Conservation (phyloP, 2,888 invertebrate species). For the Stramonita haemastoma region DNA sequence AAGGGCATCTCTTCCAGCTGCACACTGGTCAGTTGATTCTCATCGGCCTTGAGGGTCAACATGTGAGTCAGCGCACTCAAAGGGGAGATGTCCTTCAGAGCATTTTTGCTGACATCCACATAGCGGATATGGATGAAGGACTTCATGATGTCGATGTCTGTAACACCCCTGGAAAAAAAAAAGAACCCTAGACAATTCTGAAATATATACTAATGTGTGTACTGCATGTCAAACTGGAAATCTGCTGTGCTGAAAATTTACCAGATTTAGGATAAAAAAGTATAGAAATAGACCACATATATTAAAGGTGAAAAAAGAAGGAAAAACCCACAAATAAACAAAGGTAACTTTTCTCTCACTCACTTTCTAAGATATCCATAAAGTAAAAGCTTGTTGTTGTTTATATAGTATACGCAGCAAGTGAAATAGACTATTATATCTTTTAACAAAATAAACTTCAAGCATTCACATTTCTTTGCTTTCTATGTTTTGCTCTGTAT, state of each 20-base stretch:
- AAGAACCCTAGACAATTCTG: neutral
- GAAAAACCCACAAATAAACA: neutral
- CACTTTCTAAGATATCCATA: neutral
- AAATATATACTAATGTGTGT: no score
- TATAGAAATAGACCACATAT: neutral
- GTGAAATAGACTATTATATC: no score
- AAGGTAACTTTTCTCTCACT: neutral
- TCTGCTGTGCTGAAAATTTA: no score
- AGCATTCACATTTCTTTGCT: no score
- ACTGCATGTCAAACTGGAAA: no score
- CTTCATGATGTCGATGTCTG: constrained; percentile 73
- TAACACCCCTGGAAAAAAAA: constrained; percentile 68
- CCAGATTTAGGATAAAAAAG: neutral
- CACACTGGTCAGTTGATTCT: constrained; percentile 72
- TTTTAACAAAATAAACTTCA: no score
- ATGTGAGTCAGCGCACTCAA: constrained; percentile 74
- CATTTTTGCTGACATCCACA: constrained; percentile 76
- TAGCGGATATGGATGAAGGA: constrained; percentile 77
- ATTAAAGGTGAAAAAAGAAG: neutral
- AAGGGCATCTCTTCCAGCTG: constrained; percentile 75
- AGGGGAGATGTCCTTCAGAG: constrained; percentile 73
- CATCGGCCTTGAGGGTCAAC: constrained; percentile 74
- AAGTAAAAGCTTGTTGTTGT: neutral
- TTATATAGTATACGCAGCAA: no score
- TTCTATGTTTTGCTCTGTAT: no score